Evolutionary conservation across 2,797 vertebrate genomes (phyloP).

Genomic region (Mormyrus hasselquistii): DNA sequence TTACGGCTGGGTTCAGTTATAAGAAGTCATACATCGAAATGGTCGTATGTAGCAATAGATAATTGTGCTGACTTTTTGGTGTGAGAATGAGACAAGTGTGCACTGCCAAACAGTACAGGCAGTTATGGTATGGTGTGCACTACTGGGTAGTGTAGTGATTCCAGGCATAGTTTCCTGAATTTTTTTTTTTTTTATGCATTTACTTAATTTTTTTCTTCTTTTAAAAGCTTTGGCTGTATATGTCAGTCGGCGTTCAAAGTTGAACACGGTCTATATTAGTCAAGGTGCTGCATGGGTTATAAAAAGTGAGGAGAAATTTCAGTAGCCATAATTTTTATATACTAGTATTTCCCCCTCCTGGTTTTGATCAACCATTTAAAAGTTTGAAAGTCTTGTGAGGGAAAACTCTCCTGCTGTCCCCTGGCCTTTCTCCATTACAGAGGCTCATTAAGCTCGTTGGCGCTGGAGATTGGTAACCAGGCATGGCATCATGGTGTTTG

Average conservation of each 20-base stretch:
- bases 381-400: not conserved
- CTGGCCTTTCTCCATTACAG: slow-evolving; percentile 32
- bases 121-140: not conserved
- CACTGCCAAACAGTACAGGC: not conserved
- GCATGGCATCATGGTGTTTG: slow-evolving; percentile 26
- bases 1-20: not conserved
- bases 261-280: not conserved
- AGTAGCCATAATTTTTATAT: not conserved
- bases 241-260: not conserved
- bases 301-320: not conserved
- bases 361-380: not conserved
- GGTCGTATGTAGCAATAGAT: not conserved
- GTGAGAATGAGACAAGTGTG: not conserved
- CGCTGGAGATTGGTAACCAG: slow-evolving; percentile 18
- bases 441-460: slow-evolving; percentile 37
- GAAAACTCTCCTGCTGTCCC: not conserved
- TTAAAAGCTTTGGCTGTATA: not conserved
- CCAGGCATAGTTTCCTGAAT: not conserved
- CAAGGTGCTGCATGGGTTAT: not conserved
- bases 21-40: not conserved
- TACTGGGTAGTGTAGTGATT: not conserved
- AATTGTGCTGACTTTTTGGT: not conserved
- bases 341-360: not conserved
- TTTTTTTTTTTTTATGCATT: not conserved
- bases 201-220: not conserved